These are phyloP conservation scores for Coleophora deauratella DNA, from an alignment of 2,888 invertebrate genomes.

Conservation along the genomic window DNA sequence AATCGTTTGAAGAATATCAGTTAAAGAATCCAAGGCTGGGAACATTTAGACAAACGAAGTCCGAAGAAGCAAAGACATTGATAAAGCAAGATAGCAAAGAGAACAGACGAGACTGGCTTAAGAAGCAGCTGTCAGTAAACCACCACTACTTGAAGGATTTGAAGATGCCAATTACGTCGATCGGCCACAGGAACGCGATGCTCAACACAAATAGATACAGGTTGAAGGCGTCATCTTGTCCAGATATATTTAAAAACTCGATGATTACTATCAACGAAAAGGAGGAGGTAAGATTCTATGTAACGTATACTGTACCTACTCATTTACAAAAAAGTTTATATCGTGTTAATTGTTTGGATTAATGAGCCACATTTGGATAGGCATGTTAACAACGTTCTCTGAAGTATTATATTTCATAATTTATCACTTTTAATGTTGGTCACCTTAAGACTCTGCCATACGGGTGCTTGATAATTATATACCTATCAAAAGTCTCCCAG, in stretches of 20 bases:
- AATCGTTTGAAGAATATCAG: conserved; percentile 33
- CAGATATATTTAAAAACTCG: conserved; percentile 92
- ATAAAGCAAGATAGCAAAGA: conserved; percentile 56
- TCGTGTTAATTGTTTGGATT: too few relatives aligned
- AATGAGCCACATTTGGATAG: too few relatives aligned
- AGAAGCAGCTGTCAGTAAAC: conserved; percentile 67
- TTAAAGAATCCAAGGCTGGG: conserved; percentile 35
- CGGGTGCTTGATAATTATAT: too few relatives aligned
- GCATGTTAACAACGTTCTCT: too few relatives aligned
- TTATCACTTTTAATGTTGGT: too few relatives aligned
- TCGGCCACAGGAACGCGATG: conserved; percentile 90
- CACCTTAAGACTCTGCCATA: too few relatives aligned
- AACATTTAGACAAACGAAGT: conserved; percentile 36
- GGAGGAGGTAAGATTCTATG: conserved; percentile 75
- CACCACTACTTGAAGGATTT: conserved; percentile 83
- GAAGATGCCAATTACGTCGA: conserved; percentile 83
- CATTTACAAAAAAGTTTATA: background rate
- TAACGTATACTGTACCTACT: background rate
- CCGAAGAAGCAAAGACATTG: conserved; percentile 41
- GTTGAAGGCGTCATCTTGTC: conserved; percentile 90
- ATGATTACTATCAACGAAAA: conserved; percentile 88
- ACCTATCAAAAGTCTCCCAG: too few relatives aligned
- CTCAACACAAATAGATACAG: conserved; percentile 87
- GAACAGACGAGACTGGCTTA: conserved; percentile 60
- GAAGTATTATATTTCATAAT: too few relatives aligned